Conservation (phyloP, 2,113 vertebrate species). For the Pluvialis apricaria region DNA sequence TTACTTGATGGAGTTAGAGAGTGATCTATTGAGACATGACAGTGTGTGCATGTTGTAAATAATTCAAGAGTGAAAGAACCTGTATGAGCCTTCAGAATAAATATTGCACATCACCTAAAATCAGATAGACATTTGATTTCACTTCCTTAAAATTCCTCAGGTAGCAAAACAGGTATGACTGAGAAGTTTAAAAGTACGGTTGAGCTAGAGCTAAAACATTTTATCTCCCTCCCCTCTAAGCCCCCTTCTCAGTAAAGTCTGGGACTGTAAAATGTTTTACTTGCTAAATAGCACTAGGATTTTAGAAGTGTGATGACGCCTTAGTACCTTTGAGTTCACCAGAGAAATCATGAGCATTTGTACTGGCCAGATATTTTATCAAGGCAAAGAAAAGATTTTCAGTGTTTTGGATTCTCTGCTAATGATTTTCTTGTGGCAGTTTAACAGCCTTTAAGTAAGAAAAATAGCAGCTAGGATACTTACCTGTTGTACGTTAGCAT, state of each 20-base stretch:
- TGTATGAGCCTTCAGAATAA: constrained; percentile 5
- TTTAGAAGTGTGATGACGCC: not conserved
- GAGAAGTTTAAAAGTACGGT: constrained; percentile 24
- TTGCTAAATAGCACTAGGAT: not conserved
- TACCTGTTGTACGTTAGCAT: not conserved
- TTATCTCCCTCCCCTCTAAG: not conserved
- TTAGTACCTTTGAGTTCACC: not conserved
- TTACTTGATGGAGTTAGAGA: not conserved
- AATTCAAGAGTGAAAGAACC: constrained; percentile 15
- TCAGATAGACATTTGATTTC: constrained; percentile 9
- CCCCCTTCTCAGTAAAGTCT: not conserved
- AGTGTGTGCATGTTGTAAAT: not conserved
- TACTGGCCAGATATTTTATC: not conserved
- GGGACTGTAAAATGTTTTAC: not conserved
- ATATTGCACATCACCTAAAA: constrained; percentile 12
- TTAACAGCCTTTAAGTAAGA: not conserved
- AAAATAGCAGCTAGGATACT: not conserved
- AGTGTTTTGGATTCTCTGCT: not conserved
- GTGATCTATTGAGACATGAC: not conserved
- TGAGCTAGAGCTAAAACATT: not conserved
- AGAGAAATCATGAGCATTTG: not conserved
- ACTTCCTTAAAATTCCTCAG: not conserved
- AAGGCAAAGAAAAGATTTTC: not conserved
- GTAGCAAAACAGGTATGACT: not conserved
- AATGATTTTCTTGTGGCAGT: not conserved